Base-by-base conservation (phyloP, 1,140 invertebrate genomes). In the Aphaenogaster floridana region DNA sequence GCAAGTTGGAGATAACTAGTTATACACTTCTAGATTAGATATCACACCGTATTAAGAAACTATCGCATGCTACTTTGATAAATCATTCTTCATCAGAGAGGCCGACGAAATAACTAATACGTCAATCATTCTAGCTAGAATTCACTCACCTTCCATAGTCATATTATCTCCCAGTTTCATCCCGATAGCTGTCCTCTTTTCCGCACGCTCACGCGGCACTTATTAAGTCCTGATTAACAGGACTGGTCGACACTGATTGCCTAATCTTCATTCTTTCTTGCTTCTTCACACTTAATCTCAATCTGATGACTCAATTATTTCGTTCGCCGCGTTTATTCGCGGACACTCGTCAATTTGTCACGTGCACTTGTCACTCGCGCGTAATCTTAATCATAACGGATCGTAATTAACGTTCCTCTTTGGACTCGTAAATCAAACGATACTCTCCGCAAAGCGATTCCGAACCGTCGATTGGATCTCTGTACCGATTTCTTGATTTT, bases 81-180 rank as follows among this genome's bases (percentile, higher is more conserved):
- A 45, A 52, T 69, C 3, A 81, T 28, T 39, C 48, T 80, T 52
- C 34, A 39, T 69, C 15, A 54, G 36, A 5, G 21, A 42, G 7
- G 13, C 57, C 2, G 78, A 45, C 7, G 11, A 52, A 50, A 45
- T 13, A 15, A 45, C 6, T 48, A 59, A 36, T 42, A 36, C 17
- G 21, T 34, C 3, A 48, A 5, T 81, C 7, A 81, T 28, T 71
- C 21, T 57, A n/a, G 42, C 5, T 34, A 59, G 11, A 21, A 15
- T 59, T 48, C 3, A 61, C 88, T 91, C 21, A 92, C 91, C 88
- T 86, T 92, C 90, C 86, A 91, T 88, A 63, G 91, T 90, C 80
- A 92, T 80, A 42, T 92, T 91, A 88, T 92, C 91, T 69, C 89
- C 88, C 52, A 91, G 85, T 69, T 92, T 92, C 91, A 92, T 92